Base-by-base conservation (phyloP, 1,140 invertebrate species). In the Macrostomum lignano region DNA sequence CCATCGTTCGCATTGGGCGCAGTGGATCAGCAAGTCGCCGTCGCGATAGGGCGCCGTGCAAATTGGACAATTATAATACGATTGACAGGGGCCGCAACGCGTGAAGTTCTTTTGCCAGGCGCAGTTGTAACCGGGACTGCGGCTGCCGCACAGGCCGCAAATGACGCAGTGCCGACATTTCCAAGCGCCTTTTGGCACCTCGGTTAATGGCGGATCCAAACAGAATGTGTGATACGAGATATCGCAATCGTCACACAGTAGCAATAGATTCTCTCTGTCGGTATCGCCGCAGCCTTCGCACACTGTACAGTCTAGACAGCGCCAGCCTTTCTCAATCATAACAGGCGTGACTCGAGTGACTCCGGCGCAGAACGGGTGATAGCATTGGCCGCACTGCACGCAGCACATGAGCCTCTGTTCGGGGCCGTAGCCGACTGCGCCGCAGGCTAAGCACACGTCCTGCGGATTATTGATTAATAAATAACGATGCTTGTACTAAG, bases 161-260 rank as follows among this genome's bases (percentile, higher is more conserved):
- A 72, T 65, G 0, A 81, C 75, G 59, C 86, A 96, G 23, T 36
- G 21, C 13, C n/a, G 73, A 60, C 84, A 93, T 46, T 88, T 82
- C 86, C 67, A 70, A 5, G 61, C 61, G 9, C 67, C 72, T 65
- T 39, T 69, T 66, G 79, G 86, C 23, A 88, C 81, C 41, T 70
- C 69, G 41, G 75, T 69, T 17, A 98, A 60, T 3, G 79, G 79
- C 15, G 91, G 88, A 44, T 82, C 72, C 51, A 93, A 74, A 57
- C 91, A 98, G 55, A 96, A 96, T 35, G 77, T 96, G 58, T 98
- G 91, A 62, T 81, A 96, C 29, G 82, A 84, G 37, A 96, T 84
- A 59, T 98, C 91, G 62, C 91, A 98, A 57, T 96, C 88, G 55
- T 98, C 91, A 61, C 91, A 98, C 7, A 98, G 64, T 25, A 98